A percentile compares a stretch with the other conserved stretches of the same genome.
Evolutionary conservation across 2,888 invertebrate species (phyloP).

Genomic region (Hipparchia sbordonii): DNA sequence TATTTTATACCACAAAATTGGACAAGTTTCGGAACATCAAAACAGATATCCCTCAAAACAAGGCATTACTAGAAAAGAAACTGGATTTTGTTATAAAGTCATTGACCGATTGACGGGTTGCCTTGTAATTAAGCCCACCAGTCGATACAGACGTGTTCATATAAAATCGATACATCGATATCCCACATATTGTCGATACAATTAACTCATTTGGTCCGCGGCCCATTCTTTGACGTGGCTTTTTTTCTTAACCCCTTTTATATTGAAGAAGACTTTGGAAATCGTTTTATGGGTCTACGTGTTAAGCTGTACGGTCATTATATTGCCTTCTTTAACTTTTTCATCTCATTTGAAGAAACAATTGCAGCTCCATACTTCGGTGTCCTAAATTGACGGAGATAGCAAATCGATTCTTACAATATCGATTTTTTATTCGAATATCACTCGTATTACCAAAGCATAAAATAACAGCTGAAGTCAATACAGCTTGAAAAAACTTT

Average conservation of each 20-base stretch:
- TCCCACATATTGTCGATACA: slow-evolving; percentile 21
- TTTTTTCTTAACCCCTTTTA: slow-evolving; percentile 8
- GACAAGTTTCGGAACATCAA: background rate
- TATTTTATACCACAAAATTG: background rate
- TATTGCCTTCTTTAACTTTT: slow-evolving; percentile 12
- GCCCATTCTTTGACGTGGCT: slow-evolving; percentile 12
- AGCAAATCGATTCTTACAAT: background rate
- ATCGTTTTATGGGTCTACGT: slow-evolving; percentile 43
- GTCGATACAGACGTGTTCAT: slow-evolving; percentile 43
- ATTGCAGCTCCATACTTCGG: slow-evolving; percentile 28
- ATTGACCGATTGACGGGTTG: slow-evolving; percentile 58
- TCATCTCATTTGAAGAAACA: slow-evolving; percentile 22
- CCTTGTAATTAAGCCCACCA: slow-evolving; percentile 58
- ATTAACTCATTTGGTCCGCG: slow-evolving; percentile 22
- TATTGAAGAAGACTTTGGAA: slow-evolving; percentile 13
- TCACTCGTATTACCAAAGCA: background rate
- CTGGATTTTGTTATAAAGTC: slow-evolving; percentile 38
- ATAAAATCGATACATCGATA: slow-evolving; percentile 24
- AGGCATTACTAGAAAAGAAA: slow-evolving; percentile 16
- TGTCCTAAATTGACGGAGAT: slow-evolving; percentile 19
- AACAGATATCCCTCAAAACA: background rate
- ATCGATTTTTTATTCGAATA: background rate
- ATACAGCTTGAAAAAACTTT: background rate
- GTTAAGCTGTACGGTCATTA: slow-evolving; percentile 16
- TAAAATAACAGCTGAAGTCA: background rate